Base-by-base conservation (phyloP, 2,113 vertebrate species). In the Cryptotis parvus region DNA sequence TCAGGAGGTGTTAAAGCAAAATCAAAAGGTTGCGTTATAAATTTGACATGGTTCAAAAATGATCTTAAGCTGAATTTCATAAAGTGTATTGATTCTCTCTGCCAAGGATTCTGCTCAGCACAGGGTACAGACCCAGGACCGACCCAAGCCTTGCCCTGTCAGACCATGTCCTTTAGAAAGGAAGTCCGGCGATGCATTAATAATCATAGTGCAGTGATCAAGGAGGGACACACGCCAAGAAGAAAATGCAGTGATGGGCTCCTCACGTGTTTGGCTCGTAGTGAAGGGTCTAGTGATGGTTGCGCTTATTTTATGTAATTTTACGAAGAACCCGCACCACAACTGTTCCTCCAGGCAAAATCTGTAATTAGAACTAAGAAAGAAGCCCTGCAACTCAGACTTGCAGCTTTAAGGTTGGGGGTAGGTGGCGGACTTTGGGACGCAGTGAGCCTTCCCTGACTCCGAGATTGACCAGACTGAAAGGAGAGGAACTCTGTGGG, bases 301-400 rank as follows among this genome's bases (percentile, higher is more conserved):
- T 41, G 58, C 69, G 85, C 73, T 35, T 83, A 66, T 83, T 92
- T 86, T 68, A 29, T 79, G 39, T 80, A 37, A 68, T 94, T 92
- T 83, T 69, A 24, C 75, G 74, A 29, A 82, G 49, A 55, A 84
- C 61, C n/a, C 81, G 75, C 55, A 29, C 85, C 63, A 52, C 77
- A 78, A 83, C 89, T 58, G 3, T 93, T 90, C 79, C 75, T 94
- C 83, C 41, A 87, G 78, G 78, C 87, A n/a, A 91, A 84, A 84
- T 90, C 84, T 90, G 73, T 78, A 90, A 85, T 92, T 95, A 96
- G 78, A 70, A n/a, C 35, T 68, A 77, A 33, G 78, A 43, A 83
- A 66, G 82, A 88, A 63, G 89, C 89, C 24, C 6, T 41, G 39
- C 6, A 7, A 72, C 69, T 87, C 33, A 55, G 55, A 49, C 72